Evolutionary conservation across 2,888 invertebrate genomes (phyloP).

Genomic region (Nomada fabriciana): DNA sequence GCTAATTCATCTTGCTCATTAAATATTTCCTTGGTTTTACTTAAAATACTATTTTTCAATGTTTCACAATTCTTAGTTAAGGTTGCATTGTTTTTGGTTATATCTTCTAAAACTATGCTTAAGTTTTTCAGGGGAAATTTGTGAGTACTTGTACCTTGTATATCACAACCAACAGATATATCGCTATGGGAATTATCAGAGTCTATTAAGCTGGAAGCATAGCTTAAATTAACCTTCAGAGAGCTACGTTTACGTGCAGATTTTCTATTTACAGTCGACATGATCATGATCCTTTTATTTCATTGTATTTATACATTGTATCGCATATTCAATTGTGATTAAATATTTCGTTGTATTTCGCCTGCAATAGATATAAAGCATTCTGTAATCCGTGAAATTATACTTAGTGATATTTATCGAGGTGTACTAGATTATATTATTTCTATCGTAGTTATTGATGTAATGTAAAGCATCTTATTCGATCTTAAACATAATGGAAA

Average conservation of each 20-base stretch:
- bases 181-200: conserved; percentile 66
- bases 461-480: too few species aligned
- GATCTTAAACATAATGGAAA: too few species aligned
- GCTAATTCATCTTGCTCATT: conserved; percentile 66
- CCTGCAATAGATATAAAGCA: too few species aligned
- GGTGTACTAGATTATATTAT: too few species aligned
- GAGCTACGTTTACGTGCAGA: conserved; percentile 71
- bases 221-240: conserved; percentile 78
- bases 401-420: too few species aligned
- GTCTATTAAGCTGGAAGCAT: conserved; percentile 66
- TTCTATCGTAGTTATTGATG: too few species aligned
- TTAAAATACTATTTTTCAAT: conserved; percentile 74
- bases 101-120: conserved; percentile 39
- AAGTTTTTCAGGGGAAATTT: conserved; percentile 26
- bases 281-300: not conserved
- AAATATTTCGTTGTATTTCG: too few species aligned
- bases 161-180: conserved; percentile 9
- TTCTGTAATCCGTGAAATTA: too few species aligned
- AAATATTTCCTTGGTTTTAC: conserved; percentile 75
- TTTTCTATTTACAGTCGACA: conserved; percentile 22
- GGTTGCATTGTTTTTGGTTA: conserved; percentile 61
- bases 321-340: too few species aligned
- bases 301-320: too few species aligned
- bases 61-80: conserved; percentile 67
- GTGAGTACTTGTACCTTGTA: not conserved